These are phyloP conservation scores for Pterostichus madidus DNA, from an alignment of 2,888 invertebrate genomes.

Conservation along the genomic window DNA sequence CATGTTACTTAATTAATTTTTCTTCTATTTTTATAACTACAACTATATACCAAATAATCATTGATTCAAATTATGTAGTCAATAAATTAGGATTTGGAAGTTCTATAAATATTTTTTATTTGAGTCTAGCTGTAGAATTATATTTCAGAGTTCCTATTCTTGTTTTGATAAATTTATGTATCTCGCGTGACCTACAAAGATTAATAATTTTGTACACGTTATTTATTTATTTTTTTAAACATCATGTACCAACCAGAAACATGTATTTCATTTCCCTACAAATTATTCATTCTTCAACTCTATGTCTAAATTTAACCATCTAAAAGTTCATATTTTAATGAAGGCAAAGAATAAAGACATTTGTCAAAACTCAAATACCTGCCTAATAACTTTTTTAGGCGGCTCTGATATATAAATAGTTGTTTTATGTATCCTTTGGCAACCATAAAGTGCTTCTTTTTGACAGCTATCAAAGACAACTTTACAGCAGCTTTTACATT, in stretches of 20 bases:
- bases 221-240: constrained; percentile 39
- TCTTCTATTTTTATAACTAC: too few species aligned
- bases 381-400: too few species aligned
- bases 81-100: neutral
- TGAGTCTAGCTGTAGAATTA: constrained; percentile 7
- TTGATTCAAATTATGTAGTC: neutral
- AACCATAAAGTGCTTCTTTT: too few species aligned
- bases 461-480: too few species aligned
- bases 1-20: too few species aligned
- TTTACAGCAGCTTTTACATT: too few species aligned
- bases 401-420: too few species aligned
- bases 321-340: constrained; percentile 12
- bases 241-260: constrained; percentile 38
- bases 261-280: constrained; percentile 27
- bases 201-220: constrained; percentile 34
- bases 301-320: constrained; percentile 2
- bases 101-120: neutral
- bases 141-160: constrained; percentile 23
- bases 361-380: neutral
- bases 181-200: constrained; percentile 32
- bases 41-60: too few species aligned
- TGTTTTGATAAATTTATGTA: constrained; percentile 32
- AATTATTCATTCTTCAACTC: constrained; percentile 25
- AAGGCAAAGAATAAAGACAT: constrained; percentile 1
- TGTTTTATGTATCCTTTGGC: too few species aligned